These are phyloP conservation scores for Tupaia tana DNA, from an alignment of 2,113 vertebrate species.

Conservation along the genomic window DNA sequence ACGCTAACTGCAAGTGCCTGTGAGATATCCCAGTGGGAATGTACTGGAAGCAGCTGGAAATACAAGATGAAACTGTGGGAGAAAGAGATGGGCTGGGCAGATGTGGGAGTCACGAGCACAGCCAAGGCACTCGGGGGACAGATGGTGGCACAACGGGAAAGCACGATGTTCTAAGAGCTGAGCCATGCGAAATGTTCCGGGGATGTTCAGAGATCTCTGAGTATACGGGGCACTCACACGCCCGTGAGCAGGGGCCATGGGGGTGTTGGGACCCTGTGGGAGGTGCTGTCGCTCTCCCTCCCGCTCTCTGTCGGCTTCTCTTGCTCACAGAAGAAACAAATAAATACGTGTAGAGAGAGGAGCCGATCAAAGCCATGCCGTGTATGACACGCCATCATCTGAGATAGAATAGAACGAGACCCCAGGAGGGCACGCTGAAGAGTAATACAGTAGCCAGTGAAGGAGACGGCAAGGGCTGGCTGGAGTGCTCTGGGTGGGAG, in stretches of 20 bases:
- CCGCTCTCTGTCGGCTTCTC: no score
- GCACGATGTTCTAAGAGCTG: no score
- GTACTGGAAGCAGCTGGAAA: not conserved
- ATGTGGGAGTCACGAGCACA: not conserved
- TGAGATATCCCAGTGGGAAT: not conserved
- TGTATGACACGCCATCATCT: not conserved
- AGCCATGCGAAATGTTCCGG: no score
- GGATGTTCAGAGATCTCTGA: no score
- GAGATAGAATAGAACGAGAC: not conserved
- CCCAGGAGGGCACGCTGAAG: not conserved
- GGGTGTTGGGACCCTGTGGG: no score
- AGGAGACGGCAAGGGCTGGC: not conserved
- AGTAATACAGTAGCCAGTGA: not conserved
- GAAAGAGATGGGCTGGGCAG: not conserved
- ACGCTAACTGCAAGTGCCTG: no score
- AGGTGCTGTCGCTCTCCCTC: no score
- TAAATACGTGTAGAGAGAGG: no score
- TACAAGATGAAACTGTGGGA: not conserved
- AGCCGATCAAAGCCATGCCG: not conserved
- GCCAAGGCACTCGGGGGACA: not conserved
- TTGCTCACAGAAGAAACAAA: no score
- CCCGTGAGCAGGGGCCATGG: no score
- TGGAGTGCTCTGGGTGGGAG: not conserved
- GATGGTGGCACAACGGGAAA: no score
- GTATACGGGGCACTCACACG: no score